Conservation (phyloP, 2,797 vertebrate genomes). For the Pangasius mekongensis region DNA sequence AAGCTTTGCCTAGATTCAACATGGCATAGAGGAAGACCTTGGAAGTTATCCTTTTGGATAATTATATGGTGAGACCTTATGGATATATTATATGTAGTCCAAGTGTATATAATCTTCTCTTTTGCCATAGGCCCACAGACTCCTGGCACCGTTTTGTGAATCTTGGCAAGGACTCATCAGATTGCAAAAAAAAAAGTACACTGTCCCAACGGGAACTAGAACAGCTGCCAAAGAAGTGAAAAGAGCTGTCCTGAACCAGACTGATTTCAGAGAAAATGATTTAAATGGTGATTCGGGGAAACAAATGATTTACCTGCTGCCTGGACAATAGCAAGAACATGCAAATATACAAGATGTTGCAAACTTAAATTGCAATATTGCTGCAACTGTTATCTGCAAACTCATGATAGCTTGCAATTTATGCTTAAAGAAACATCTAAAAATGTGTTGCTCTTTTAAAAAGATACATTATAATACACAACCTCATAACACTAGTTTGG, state of each 20-base stretch:
- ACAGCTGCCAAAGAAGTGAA: constrained; percentile 53
- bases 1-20: not conserved
- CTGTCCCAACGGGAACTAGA: constrained; percentile 40
- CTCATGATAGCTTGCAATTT: not conserved
- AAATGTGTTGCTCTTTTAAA: not conserved
- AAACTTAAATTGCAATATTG: not conserved
- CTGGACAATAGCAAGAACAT: not conserved
- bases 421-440: not conserved
- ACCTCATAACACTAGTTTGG: not conserved
- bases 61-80: not conserved
- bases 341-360: not conserved
- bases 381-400: not conserved
- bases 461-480: not conserved
- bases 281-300: constrained; percentile 14
- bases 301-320: constrained; percentile 24
- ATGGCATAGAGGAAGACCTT: not conserved
- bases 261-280: constrained; percentile 31
- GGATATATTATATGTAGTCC: not conserved
- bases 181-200: constrained; percentile 56
- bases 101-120: not conserved
- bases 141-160: constrained; percentile 50
- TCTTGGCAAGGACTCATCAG: constrained; percentile 55
- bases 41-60: not conserved
- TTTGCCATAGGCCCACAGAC: constrained; percentile 30
- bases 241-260: constrained; percentile 26